Percentiles rank a stretch among this genome's conserved stretches.
Conservation (phyloP, 1,140 invertebrate genomes). For the Bilobella aurantiaca region DNA sequence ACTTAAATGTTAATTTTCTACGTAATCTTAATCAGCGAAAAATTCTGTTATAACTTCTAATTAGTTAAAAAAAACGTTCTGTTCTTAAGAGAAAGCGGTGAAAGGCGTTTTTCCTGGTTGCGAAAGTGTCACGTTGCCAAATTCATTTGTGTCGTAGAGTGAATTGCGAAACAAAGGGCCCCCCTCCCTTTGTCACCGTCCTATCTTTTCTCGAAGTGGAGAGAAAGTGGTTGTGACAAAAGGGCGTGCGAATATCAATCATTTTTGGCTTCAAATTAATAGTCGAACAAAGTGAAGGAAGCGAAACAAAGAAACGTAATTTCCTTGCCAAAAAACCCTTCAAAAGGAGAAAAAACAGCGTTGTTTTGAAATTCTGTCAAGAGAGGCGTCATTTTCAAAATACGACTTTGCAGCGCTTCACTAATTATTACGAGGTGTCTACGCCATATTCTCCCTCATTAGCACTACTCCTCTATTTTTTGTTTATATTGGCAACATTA, state of each 20-base stretch:
- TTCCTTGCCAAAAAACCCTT: not conserved
- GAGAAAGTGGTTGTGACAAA: not conserved
- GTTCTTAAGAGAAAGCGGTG: not conserved
- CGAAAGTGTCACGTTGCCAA: not conserved
- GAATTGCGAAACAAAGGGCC: not conserved
- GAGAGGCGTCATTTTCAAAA: too few relatives aligned
- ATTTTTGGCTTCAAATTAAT: not conserved
- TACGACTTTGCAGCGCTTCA: too few relatives aligned
- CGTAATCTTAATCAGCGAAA: too few relatives aligned
- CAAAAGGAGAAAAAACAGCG: not conserved
- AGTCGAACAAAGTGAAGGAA: not conserved
- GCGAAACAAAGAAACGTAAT: not conserved
- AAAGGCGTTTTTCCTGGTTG: not conserved
- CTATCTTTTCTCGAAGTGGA: not conserved
- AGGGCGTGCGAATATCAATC: not conserved
- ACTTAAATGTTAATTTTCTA: too few relatives aligned
- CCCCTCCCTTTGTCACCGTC: not conserved
- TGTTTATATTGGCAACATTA: not conserved
- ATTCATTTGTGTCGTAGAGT: not conserved
- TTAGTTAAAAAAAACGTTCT: too few relatives aligned
- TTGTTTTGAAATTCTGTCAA: not conserved
- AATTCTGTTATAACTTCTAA: too few relatives aligned
- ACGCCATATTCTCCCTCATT: too few relatives aligned
- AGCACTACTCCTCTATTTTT: too few relatives aligned
- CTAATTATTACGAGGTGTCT: too few relatives aligned